phyloP scores from a whole-genome alignment of 2,113 vertebrate genomes.

The Helogale parvula region DNA sequence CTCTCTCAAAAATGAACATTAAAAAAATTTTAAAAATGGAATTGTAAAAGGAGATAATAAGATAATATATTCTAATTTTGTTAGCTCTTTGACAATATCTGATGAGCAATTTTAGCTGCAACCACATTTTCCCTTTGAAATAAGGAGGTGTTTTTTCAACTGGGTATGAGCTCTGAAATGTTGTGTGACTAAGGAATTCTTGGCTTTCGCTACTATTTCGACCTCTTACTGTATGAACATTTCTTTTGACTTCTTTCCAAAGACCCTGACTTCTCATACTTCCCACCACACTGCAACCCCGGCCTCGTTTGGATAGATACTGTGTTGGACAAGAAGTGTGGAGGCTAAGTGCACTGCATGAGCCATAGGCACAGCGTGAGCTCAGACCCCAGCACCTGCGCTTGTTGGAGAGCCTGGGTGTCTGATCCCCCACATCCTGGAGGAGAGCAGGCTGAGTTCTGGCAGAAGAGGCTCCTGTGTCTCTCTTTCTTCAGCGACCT shows the following conservation, averaged over 20 bases:
- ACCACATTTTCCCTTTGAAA: not conserved
- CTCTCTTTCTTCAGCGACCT: not conserved
- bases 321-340: not conserved
- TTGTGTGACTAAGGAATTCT: not conserved
- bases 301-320: not conserved
- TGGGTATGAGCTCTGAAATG: not conserved
- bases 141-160: not conserved
- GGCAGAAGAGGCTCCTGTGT: not conserved
- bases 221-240: not conserved
- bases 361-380: not conserved
- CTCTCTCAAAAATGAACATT: no score
- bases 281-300: not conserved
- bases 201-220: not conserved
- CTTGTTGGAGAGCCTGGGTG: not conserved
- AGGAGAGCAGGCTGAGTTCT: not conserved
- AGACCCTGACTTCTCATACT: not conserved
- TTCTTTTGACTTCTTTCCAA: slow-evolving; percentile 24
- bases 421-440: not conserved
- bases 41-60: not conserved
- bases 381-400: not conserved
- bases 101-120: not conserved
- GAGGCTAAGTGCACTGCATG: not conserved
- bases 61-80: not conserved
- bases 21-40: not conserved
- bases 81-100: not conserved